Percentiles rank a stretch among this genome's conserved stretches.
Conservation (phyloP, 2,888 invertebrate species). For the Salpingus planirostris region DNA sequence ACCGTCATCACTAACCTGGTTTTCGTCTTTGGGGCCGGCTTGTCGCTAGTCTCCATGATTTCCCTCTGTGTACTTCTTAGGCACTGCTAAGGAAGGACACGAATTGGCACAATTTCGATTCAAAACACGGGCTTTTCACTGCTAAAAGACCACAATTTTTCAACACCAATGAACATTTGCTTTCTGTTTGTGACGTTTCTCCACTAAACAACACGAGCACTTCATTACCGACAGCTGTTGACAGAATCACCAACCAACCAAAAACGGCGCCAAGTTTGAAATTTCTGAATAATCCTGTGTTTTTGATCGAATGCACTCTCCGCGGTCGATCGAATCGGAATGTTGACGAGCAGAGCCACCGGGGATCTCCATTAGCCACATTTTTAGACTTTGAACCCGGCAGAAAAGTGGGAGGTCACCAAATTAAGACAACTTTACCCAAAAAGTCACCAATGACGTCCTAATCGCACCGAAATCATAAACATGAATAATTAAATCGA, state of each 20-base stretch:
- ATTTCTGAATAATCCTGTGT: too few species aligned
- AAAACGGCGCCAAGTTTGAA: slow-evolving; percentile 12
- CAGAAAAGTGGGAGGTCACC: too few species aligned
- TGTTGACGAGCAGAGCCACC: too few species aligned
- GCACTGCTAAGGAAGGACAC: slow-evolving; percentile 41
- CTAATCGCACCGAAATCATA: too few species aligned
- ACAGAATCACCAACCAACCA: slow-evolving; percentile 10
- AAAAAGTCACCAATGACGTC: too few species aligned
- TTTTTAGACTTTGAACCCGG: too few species aligned
- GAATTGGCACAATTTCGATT: slow-evolving; percentile 8
- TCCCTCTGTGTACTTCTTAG: slow-evolving; percentile 36
- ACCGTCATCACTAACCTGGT: slow-evolving; percentile 58
- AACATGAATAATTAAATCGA: too few species aligned
- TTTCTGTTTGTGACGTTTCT: slow-evolving; percentile 25
- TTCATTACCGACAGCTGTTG: slow-evolving; percentile 19
- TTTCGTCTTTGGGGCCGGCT: slow-evolving; percentile 52
- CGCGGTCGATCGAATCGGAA: too few species aligned
- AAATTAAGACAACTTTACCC: too few species aligned
- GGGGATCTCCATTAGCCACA: too few species aligned
- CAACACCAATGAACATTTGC: slow-evolving; percentile 25
- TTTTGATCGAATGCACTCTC: too few species aligned
- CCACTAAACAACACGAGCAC: slow-evolving; percentile 17
- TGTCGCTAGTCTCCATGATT: slow-evolving; percentile 33
- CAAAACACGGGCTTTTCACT: slow-evolving; percentile 21
- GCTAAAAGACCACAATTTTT: slow-evolving; percentile 23